Percentiles rank a stretch among this genome's conserved stretches.
Conservation (phyloP, 2,797 vertebrate genomes). For the Acipenser oxyrinchus region DNA sequence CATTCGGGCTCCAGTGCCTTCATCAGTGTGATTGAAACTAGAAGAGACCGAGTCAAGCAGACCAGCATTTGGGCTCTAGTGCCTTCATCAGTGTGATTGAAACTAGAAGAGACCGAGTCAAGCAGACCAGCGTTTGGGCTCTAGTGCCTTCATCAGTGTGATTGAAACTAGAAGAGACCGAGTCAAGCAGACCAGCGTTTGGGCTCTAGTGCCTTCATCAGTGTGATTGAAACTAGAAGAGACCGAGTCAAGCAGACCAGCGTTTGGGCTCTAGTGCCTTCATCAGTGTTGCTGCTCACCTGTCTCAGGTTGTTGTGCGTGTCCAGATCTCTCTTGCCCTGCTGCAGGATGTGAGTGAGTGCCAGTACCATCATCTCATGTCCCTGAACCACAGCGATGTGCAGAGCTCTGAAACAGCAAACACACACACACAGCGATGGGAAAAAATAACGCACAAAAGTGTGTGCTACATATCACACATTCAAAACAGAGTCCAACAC, state of each 20-base stretch:
- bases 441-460: conserved; percentile 12
- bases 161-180: too few species aligned
- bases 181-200: too few species aligned
- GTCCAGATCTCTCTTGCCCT: conserved; percentile 55
- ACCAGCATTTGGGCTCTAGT: not conserved
- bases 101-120: too few species aligned
- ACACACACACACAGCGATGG: conserved; percentile 17
- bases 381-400: conserved; percentile 78
- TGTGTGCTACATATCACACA: not conserved
- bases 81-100: not conserved
- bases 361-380: conserved; percentile 41
- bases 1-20: too few species aligned
- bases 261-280: too few species aligned
- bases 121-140: too few species aligned
- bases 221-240: too few species aligned
- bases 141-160: too few species aligned
- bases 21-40: too few species aligned
- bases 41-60: too few species aligned
- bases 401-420: conserved; percentile 63
- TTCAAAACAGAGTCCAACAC: not conserved
- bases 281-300: conserved; percentile 45
- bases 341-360: conserved; percentile 55
- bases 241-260: too few species aligned
- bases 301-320: conserved; percentile 79
- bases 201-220: too few species aligned